phyloP scores from a whole-genome alignment of 2,797 vertebrate species.

The Syngnathus acus region DNA sequence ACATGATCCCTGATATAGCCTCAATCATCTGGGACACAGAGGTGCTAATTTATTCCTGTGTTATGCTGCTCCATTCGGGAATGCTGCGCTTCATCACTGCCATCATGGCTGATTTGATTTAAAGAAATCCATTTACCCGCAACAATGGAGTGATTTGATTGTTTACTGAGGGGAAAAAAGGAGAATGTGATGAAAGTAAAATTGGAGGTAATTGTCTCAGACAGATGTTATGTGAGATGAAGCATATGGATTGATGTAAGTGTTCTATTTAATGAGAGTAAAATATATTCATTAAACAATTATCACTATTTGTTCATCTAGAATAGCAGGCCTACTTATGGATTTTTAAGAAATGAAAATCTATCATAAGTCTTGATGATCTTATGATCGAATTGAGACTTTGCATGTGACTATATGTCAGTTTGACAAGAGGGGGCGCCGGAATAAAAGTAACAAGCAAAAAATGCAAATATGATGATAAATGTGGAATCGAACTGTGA shows the following conservation, averaged over 20 bases:
- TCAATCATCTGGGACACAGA: slow-evolving; percentile 52
- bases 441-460: background rate
- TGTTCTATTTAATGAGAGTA: slow-evolving; percentile 37
- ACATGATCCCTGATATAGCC: slow-evolving; percentile 49
- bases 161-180: slow-evolving; percentile 58
- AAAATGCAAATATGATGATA: too few species aligned
- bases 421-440: background rate
- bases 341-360: background rate
- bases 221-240: slow-evolving; percentile 55
- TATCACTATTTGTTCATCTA: slow-evolving; percentile 6
- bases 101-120: slow-evolving; percentile 67
- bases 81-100: slow-evolving; percentile 55
- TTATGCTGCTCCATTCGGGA: slow-evolving; percentile 25
- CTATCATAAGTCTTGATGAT: background rate
- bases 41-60: slow-evolving; percentile 47
- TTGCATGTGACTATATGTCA: background rate
- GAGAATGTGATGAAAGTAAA: slow-evolving; percentile 60
- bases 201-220: slow-evolving; percentile 66
- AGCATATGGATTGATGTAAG: slow-evolving; percentile 43
- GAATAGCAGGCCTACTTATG: background rate
- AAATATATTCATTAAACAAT: slow-evolving; percentile 35
- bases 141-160: slow-evolving; percentile 65
- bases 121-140: slow-evolving; percentile 67
- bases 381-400: background rate
- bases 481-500: too few species aligned